These are phyloP conservation scores for Orientallactaga bullata DNA, from an alignment of 2,113 vertebrate species.

Conservation along the genomic window DNA sequence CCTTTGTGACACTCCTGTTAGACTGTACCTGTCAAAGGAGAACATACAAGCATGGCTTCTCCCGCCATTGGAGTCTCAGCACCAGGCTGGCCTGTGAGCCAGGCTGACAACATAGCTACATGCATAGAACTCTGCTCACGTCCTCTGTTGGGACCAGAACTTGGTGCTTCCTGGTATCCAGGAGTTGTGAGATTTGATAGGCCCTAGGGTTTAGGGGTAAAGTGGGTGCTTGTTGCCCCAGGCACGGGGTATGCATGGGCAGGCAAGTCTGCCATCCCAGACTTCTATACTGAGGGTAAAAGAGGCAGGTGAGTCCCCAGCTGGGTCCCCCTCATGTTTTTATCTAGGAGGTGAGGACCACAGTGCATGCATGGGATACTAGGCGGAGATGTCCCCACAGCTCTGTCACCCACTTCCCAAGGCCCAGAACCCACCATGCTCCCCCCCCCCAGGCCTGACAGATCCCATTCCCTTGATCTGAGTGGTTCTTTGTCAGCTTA, in stretches of 20 bases:
- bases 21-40: background rate
- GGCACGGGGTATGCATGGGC: too few species aligned
- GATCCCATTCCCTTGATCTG: background rate
- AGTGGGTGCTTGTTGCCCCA: background rate
- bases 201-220: background rate
- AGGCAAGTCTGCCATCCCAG: background rate
- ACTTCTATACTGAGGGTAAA: background rate
- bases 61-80: background rate
- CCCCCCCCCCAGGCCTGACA: background rate
- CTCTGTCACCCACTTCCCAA: background rate
- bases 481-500: background rate
- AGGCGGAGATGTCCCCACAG: background rate
- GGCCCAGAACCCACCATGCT: background rate
- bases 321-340: background rate
- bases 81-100: background rate
- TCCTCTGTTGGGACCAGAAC: background rate
- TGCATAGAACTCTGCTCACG: background rate
- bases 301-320: background rate
- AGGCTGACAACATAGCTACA: accelerated
- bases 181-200: background rate
- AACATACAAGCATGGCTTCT: background rate
- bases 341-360: background rate
- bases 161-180: background rate
- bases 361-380: background rate
- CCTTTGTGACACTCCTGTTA: background rate